A percentile compares a stretch with the other conserved stretches of the same genome.
phyloP scores from a whole-genome alignment of 2,113 vertebrate species.

The Chunga burmeisteri region DNA sequence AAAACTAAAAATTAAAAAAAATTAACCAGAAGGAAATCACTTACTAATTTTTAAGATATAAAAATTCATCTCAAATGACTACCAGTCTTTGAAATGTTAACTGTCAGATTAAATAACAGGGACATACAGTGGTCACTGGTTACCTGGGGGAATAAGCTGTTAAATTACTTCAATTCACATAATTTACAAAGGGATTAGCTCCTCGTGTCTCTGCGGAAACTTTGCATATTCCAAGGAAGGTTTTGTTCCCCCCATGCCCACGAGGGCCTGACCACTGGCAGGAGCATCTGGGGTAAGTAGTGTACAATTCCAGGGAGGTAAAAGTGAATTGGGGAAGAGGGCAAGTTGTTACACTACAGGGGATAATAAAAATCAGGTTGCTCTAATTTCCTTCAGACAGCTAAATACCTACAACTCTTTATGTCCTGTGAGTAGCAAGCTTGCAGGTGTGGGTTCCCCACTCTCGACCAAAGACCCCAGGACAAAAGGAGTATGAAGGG shows the following conservation, averaged over 20 bases:
- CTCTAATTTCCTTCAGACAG: slow-evolving; percentile 81
- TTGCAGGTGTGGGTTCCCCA: slow-evolving; percentile 63
- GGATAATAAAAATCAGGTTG: slow-evolving; percentile 79
- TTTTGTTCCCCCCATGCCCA: slow-evolving; percentile 37
- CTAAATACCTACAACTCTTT: slow-evolving; percentile 80
- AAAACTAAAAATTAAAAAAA: slow-evolving; percentile 35
- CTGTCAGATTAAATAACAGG: slow-evolving; percentile 41
- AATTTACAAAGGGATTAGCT: slow-evolving; percentile 76
- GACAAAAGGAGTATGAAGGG: slow-evolving; percentile 51
- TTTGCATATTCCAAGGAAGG: slow-evolving; percentile 44
- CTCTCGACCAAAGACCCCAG: slow-evolving; percentile 42
- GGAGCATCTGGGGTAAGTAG: slow-evolving; percentile 68
- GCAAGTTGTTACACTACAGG: slow-evolving; percentile 72
- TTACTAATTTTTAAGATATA: slow-evolving; percentile 38
- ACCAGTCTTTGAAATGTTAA: slow-evolving; percentile 40
- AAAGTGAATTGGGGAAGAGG: slow-evolving; percentile 69
- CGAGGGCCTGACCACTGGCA: slow-evolving; percentile 52
- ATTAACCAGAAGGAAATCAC: slow-evolving; percentile 27
- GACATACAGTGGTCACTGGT: slow-evolving; percentile 31
- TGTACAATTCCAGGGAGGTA: slow-evolving; percentile 77
- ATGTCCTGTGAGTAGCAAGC: slow-evolving; percentile 75
- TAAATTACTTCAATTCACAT: slow-evolving; percentile 61
- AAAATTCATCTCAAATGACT: slow-evolving; percentile 57
- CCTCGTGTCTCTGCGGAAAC: slow-evolving; percentile 57
- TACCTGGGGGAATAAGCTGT: slow-evolving; percentile 62